phyloP scores from a whole-genome alignment of 2,888 invertebrate species.

The Drosophila birchii region DNA sequence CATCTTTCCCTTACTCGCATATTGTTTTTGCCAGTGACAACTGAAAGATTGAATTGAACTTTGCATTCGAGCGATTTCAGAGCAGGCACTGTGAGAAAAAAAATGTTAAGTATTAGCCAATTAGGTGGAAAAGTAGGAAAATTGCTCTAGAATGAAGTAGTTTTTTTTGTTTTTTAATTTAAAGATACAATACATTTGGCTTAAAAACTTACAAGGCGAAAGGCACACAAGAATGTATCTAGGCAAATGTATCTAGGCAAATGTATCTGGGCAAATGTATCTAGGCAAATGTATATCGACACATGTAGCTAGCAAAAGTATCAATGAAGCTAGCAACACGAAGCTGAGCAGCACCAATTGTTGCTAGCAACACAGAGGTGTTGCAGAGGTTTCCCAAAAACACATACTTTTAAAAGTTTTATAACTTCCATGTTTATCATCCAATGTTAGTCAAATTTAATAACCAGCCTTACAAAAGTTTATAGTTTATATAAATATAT shows the following conservation, averaged over 20 bases:
- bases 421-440: background rate
- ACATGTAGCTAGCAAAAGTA: background rate
- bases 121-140: background rate
- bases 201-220: background rate
- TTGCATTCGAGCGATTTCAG: constrained; percentile 60
- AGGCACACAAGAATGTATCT: background rate
- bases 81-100: constrained; percentile 5
- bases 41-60: constrained; percentile 81
- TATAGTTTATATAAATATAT: background rate
- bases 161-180: background rate
- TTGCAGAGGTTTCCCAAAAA: background rate
- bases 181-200: background rate
- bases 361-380: background rate
- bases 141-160: background rate
- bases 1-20: constrained; percentile 35
- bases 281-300: background rate
- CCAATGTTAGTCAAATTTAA: background rate
- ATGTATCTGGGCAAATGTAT: background rate
- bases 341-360: background rate
- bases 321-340: background rate
- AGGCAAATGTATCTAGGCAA: background rate
- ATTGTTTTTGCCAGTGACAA: constrained; percentile 79
- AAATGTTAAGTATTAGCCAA: background rate
- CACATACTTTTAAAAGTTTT: background rate
- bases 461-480: background rate